Evolutionary conservation across 1,140 invertebrate genomes (phyloP).

Genomic region (Bradysia coprophila): DNA sequence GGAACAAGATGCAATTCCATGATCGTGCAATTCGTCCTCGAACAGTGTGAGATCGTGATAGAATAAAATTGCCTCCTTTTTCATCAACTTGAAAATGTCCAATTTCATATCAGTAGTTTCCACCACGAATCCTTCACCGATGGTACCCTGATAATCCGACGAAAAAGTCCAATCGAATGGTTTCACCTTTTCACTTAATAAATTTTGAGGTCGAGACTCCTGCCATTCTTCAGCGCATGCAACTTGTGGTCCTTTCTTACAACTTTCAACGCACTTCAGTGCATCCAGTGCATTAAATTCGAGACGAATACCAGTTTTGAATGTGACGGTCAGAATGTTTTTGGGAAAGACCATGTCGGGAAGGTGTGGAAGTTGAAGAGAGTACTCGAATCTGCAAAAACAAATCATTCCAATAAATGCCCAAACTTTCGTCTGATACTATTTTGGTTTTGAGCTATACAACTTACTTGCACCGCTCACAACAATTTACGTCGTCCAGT

Average conservation of each 20-base stretch:
- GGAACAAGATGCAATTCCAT: constrained; percentile 76
- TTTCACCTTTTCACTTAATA: constrained; percentile 57
- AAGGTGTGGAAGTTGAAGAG: constrained; percentile 68
- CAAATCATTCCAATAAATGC: constrained; percentile 4
- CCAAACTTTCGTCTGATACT: constrained; percentile 2
- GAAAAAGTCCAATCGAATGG: constrained; percentile 98
- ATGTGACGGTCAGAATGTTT: constrained; percentile 51
- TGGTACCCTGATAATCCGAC: constrained; percentile 79
- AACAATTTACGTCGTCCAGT: constrained; percentile 24
- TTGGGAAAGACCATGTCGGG: constrained; percentile 98
- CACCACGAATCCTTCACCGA: constrained; percentile 37
- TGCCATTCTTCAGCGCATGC: constrained; percentile 81
- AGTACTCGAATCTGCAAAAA: constrained; percentile 47
- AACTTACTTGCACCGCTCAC: constrained; percentile 38
- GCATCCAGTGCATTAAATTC: constrained; percentile 86
- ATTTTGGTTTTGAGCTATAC: constrained; percentile 1
- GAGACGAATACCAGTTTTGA: constrained; percentile 49
- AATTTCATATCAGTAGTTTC: constrained; percentile 57
- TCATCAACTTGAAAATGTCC: constrained; percentile 77
- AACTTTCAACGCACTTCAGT: constrained; percentile 58
- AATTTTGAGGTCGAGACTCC: constrained; percentile 43
- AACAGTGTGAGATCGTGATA: constrained; percentile 87
- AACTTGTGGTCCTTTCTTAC: constrained; percentile 62
- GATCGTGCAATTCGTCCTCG: constrained; percentile 97
- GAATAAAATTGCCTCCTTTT: constrained; percentile 82